These are phyloP conservation scores for Steatocranus sp. DNA, from an alignment of 2,797 vertebrate genomes.

Conservation along the genomic window DNA sequence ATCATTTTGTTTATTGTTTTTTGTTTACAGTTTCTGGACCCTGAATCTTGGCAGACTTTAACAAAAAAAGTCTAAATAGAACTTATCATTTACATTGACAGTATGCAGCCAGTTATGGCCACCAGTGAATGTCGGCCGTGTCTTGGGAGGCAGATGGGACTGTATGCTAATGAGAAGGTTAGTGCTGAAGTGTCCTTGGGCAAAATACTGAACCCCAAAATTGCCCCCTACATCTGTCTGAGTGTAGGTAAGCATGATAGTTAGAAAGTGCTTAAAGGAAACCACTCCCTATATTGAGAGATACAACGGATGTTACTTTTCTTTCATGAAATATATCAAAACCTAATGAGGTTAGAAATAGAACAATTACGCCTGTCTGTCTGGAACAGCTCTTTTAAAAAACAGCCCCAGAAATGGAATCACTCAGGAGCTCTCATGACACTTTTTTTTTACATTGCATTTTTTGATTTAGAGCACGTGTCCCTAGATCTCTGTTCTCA, in stretches of 20 bases:
- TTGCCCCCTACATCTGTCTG: neutral
- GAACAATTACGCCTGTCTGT: neutral
- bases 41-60: neutral
- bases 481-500: neutral
- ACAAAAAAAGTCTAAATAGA: neutral
- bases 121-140: neutral
- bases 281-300: neutral
- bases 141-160: neutral
- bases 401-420: neutral
- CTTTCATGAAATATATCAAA: neutral
- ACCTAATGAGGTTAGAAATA: neutral
- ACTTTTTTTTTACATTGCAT: neutral
- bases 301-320: rapidly evolving
- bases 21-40: neutral
- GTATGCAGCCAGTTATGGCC: neutral
- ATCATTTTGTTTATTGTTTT: rapidly evolving
- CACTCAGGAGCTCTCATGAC: neutral
- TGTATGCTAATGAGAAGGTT: neutral
- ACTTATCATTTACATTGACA: neutral
- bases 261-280: neutral
- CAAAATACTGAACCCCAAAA: neutral
- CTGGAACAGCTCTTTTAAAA: neutral
- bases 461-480: neutral
- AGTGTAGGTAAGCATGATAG: neutral
- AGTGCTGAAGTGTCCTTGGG: neutral